phyloP scores from a whole-genome alignment of 1,140 invertebrate genomes.

The Sinonovacula constricta region DNA sequence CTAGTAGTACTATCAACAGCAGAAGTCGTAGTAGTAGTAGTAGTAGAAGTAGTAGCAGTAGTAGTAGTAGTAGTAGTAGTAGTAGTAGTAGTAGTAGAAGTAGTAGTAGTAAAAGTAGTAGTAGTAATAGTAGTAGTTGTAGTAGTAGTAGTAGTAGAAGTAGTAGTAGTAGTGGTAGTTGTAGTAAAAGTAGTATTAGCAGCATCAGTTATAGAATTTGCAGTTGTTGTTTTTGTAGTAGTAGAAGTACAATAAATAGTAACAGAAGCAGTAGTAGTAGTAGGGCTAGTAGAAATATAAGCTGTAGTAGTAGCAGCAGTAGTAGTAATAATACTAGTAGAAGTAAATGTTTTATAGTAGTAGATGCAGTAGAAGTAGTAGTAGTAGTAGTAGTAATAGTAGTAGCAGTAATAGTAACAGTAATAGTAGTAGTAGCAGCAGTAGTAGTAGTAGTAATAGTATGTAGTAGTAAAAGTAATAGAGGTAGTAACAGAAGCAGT shows the following conservation, averaged over 20 bases:
- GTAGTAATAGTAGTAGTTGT: constrained; percentile 34
- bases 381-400: constrained; percentile 37
- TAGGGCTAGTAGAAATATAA: no score
- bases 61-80: constrained; percentile 39
- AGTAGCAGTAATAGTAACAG: constrained; percentile 14
- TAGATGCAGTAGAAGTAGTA: constrained; percentile 27
- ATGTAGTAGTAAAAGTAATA: no score
- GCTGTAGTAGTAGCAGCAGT: no score
- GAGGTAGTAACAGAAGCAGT: no score
- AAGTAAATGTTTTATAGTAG: no score
- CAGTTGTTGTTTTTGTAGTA: no score
- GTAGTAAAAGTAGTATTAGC: constrained; percentile 40
- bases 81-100: not conserved
- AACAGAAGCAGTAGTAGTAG: no score
- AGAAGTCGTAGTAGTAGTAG: no score
- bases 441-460: no score
- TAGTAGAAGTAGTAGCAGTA: constrained; percentile 42
- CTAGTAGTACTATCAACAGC: constrained; percentile 16
- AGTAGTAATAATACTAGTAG: no score
- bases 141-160: constrained; percentile 24
- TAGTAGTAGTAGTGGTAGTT: constrained; percentile 39
- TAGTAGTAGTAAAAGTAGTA: constrained; percentile 27
- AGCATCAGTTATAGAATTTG: no score
- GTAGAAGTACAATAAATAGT: no score
- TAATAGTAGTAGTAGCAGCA: constrained; percentile 33